Base-by-base conservation (phyloP, 2,797 vertebrate species). In the Yasuhikotakia modesta region DNA sequence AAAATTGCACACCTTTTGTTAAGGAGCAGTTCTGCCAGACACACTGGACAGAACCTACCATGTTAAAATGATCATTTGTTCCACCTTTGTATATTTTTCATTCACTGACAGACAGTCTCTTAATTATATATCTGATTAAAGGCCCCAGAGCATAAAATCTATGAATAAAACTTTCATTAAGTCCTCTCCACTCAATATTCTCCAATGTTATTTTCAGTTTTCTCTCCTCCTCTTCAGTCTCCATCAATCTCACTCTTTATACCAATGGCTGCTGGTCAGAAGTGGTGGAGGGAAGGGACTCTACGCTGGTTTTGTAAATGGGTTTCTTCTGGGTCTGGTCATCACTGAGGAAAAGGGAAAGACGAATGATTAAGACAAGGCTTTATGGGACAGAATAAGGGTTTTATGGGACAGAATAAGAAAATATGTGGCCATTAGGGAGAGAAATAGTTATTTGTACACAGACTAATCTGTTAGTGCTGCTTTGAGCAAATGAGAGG, bases 321-420 rank as follows among this genome's bases (percentile, higher is more conserved):
- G 94, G 94, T 79, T 92, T 94, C 78, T 92, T 94, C 91, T 93
- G 92, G 70, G 91, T 94, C 7, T 65, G 89, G 82, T 95, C 94
- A 84, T 94, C 92, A 74, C 94, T 95, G 87, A 19, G 13, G 61
- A 69, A 45, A 61, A 80, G 7, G 43, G 65, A 63, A 60, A 77
- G 39, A 61, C 0, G 4, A 16, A 27, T 22, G 45, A 53, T 64
- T 65, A 70, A n/a, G n/a, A n/a, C n/a, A n/a, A n/a, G n/a, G n/a
- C n/a, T n/a, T n/a, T n/a, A n/a, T n/a, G n/a, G 60, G 5, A 68
- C 21, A 57, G 46, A 45, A 35, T 50, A 75, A 75, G 79, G 76
- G 76, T 57, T 77, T 61, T 52, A 70, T 70, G 5, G 1, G 4
- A 24, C 22, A 68, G 68, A 63, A 43, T 53, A 70, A 63, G 17